These are phyloP conservation scores for Fulmarus glacialis DNA, from an alignment of 2,113 vertebrate species.

Conservation along the genomic window DNA sequence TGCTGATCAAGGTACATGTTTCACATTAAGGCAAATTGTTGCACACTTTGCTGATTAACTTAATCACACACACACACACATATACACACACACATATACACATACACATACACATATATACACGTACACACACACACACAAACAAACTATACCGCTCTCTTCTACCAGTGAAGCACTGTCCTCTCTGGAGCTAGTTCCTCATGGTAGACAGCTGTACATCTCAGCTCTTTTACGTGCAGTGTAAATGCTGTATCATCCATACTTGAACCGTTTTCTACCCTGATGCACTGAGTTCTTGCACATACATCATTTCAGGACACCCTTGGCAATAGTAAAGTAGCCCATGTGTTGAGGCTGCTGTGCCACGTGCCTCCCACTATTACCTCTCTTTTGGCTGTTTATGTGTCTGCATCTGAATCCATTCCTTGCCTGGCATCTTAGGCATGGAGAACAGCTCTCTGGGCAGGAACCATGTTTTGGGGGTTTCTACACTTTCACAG, in stretches of 20 bases:
- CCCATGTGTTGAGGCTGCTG: background rate
- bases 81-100: background rate
- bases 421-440: background rate
- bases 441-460: background rate
- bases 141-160: rapidly evolving
- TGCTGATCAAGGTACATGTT: constrained; percentile 38
- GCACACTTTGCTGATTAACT: constrained; percentile 17
- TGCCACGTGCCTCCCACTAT: background rate
- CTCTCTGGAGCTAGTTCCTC: background rate
- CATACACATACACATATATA: too few relatives aligned
- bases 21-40: constrained; percentile 6
- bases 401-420: background rate
- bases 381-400: background rate
- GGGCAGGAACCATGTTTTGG: background rate
- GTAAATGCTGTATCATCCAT: background rate
- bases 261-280: background rate
- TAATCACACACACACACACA: background rate
- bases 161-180: background rate
- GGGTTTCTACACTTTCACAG: background rate
- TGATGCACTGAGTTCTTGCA: rapidly evolving
- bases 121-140: background rate
- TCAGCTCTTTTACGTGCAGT: background rate
- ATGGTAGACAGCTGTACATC: background rate
- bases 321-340: background rate
- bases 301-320: background rate